Evolutionary conservation across 2,797 vertebrate genomes (phyloP), one percentile per base, ranked within the genome.

Genomic region (Cryptoprocta ferox): DNA sequence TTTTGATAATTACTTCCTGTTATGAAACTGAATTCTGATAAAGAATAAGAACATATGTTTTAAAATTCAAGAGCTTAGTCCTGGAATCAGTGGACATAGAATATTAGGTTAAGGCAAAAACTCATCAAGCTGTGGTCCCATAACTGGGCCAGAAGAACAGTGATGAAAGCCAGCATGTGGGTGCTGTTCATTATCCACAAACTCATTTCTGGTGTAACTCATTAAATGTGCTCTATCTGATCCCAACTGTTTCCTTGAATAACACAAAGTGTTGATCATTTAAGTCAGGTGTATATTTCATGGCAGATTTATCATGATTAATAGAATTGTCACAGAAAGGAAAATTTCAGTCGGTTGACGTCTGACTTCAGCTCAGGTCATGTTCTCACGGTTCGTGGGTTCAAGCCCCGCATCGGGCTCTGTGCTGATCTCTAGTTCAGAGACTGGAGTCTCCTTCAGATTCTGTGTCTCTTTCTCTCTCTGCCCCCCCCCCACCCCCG

Each of bases 51-150:
- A 93, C n/a, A 18, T 19, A 84, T 75, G 6, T 3, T 96, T 91
- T 89, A 76, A 96, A 94, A 91, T 50, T 66, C 4, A 89, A 93
- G 70, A 85, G n/a, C 10, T 83, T 84, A 32, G 59, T 80, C 42
- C 16, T n/a, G 89, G 61, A 85, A 84, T 39, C 83, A 90, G 28
- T 39, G 26, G n/a, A 28, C n/a, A 39, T 0, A 10, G 42, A 91
- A 37, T 35, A 70, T 39, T 45, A 86, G 32, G 61, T 63, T 61
- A 91, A 63, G 48, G 18, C 48, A 68, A 28, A 75, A 96, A 45
- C 3, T 4, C 2, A 42, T 73, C 26, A 75, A 70, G 50, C 45
- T 83, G 5, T 28, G 42, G n/a, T 71, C 39, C 45, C 24, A 32
- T 6, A 21, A 28, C 3, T 35, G 28, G 32, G 19, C 18, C 50